Base-by-base conservation (phyloP, 2,113 vertebrate species). In the Pachypanchax playfairii region DNA sequence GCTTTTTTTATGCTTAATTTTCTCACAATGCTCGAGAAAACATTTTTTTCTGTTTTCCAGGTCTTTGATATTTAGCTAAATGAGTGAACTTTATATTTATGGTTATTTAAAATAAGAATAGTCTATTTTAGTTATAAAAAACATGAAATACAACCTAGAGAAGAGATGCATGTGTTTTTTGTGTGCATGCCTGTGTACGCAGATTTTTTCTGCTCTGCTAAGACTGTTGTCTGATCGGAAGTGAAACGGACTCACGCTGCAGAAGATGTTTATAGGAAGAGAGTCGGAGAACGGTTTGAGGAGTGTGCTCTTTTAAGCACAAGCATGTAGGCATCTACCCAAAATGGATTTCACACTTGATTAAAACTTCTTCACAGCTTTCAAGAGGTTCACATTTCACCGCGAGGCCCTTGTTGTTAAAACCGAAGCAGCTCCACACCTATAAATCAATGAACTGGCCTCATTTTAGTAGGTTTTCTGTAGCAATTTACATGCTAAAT, bases 271-370 rank as follows among this genome's bases (percentile, higher is more conserved):
- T 75, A 78, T 47, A 70, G 82, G 75, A 80, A 61, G 76, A 77
- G 77, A 77, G 75, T 63, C 60, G 51, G 62, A 70, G 60, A 61
- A 77, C 69, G 65, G 73, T 62, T 76, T 73, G 75, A 77, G 75
- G 68, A 79, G 70, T 74, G 44, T 15, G 65, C 80, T 42, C 3
- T 73, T 70, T 80, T 47, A 28, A 82, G 77, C 59, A 70, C 66
- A 78, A 77, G 73, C 78, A 55, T 75, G 79, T 61, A 77, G 84
- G 81, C 83, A 83, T 80, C 83, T 79, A 70, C 77, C 84, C 84
- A 79, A 84, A 88, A 85, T 77, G 86, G 88, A 89, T 89, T 89
- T 88, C 84, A 87, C 88, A 88, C 88, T 87, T 89, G 88, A 89
- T 89, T 87, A 88, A 88, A 85, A 82, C 81, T 79, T 85, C 83